phyloP scores from a whole-genome alignment of 2,797 vertebrate species.

The Dendrocincla tyrannina region DNA sequence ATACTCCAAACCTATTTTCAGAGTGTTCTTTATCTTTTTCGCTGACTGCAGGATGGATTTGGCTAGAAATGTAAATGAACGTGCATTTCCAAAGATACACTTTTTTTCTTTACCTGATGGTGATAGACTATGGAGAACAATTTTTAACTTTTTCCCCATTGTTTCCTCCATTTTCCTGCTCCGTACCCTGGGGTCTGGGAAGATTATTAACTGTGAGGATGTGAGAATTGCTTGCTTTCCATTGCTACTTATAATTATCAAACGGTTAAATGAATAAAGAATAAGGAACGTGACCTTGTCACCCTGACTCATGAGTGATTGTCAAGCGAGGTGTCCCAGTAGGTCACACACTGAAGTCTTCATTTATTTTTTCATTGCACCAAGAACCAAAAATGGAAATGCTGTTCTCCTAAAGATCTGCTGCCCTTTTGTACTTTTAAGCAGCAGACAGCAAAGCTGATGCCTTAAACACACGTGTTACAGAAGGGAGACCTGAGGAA shows the following conservation, averaged over 20 bases:
- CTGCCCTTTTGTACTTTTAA: rapidly evolving
- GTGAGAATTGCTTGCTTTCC: conserved; percentile 29
- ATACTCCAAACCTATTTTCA: not conserved
- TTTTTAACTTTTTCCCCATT: conserved; percentile 35
- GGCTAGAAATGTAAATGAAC: not conserved
- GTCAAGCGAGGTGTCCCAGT: conserved; percentile 51
- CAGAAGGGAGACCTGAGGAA: not conserved
- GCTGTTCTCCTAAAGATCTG: not conserved
- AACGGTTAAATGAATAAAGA: conserved; percentile 56
- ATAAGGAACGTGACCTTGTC: conserved; percentile 58
- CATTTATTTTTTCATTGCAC: conserved; percentile 29
- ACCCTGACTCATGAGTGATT: conserved; percentile 49
- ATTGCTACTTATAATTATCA: conserved; percentile 52
- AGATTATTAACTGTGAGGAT: conserved; percentile 29
- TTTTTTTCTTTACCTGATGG: not conserved
- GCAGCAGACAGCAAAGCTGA: not conserved
- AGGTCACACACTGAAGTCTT: conserved; percentile 41
- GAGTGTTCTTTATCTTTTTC: not conserved
- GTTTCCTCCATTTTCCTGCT: not conserved
- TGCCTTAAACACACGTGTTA: not conserved
- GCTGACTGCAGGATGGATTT: not conserved
- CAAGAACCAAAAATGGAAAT: not conserved
- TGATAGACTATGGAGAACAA: not conserved
- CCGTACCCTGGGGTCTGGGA: conserved; percentile 30
- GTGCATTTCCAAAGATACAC: not conserved